A percentile compares a stretch with the other conserved stretches of the same genome.
Evolutionary conservation across 2,797 vertebrate genomes (phyloP).

Genomic region (Spinibarbus caldwelli): DNA sequence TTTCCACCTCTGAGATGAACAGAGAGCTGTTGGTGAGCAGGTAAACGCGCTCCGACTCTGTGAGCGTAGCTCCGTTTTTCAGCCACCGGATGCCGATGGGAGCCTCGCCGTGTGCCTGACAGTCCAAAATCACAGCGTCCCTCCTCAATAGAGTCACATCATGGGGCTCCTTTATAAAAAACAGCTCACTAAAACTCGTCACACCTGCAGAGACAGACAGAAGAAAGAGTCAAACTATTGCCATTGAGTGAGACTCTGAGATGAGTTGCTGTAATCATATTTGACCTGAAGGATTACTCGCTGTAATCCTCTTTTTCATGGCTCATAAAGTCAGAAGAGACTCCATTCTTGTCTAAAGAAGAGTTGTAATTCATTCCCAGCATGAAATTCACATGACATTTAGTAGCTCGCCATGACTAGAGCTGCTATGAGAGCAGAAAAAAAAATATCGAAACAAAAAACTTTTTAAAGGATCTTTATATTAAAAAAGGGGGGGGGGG

Average conservation of each 20-base stretch:
- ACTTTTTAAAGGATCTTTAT: too few species aligned
- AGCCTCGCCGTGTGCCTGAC: constrained; percentile 90
- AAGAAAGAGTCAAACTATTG: background rate
- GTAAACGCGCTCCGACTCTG: constrained; percentile 86
- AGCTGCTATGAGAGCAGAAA: background rate
- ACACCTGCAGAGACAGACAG: constrained; percentile 74
- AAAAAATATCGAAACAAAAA: background rate
- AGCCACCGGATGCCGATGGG: constrained; percentile 90
- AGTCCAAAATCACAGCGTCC: constrained; percentile 89
- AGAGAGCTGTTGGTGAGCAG: constrained; percentile 89
- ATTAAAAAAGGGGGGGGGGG: too few species aligned
- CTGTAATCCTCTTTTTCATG: constrained; percentile 69
- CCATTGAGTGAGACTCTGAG: background rate
- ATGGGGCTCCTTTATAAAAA: constrained; percentile 91
- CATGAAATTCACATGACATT: constrained; percentile 51
- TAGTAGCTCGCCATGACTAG: background rate
- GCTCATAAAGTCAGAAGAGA: constrained; percentile 66
- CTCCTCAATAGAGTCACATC: constrained; percentile 85
- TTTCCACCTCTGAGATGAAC: constrained; percentile 89
- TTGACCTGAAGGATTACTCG: constrained; percentile 58
- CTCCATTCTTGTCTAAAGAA: constrained; percentile 51
- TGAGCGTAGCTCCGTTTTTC: constrained; percentile 86
- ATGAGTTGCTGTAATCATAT: constrained; percentile 55
- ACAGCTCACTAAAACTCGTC: constrained; percentile 90
- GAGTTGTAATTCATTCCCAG: constrained; percentile 41